Base-by-base conservation (phyloP, 2,888 invertebrate genomes). In the Drepanosiphum platanoidis region DNA sequence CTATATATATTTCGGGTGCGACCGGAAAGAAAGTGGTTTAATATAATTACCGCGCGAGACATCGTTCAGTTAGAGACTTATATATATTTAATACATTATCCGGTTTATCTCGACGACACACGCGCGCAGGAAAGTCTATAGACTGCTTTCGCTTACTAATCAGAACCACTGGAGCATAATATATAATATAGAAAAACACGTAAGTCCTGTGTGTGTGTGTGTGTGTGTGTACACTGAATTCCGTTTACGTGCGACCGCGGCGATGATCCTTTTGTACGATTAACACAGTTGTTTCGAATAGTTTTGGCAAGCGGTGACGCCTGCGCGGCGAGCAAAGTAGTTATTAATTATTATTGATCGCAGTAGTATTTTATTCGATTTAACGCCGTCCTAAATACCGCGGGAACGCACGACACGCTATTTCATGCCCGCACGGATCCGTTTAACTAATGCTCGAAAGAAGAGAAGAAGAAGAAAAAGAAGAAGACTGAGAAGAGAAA, bases 1-100 rank as follows among this genome's bases (percentile, higher is more conserved):
- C 39, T 78, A 27, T 77, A 22, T 52, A 52, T 52, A 74, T 84
- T 84, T 84, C 84, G 84, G 84, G 84, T 84, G 84, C 75, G 75
- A 77, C 84, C 84, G 84, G 84, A 84, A 84, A 84, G 84, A 84
- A 84, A 84, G 84, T 84, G 84, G 84, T 84, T 77, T 84, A 83
- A 84, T 83, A 68, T 84, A 84, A 84, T 84, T 83, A 84, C 77
- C 68, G 75, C 32, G 27, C 64, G 3, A 34, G 64, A 52, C 83
- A 27, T 75, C 70, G 75, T 70, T 75, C 66, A 52, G 75, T 61
- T 39, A 30, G 18, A 75, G 75, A 75, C 18, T 61, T 27, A 11
- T 34, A 70, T 61, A 75, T 68, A 22, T 83, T n/a, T n/a, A n/a
- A n/a, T n/a, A n/a, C n/a, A 71, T 84, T 77, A 84, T 84, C 84